Evolutionary conservation across 2,888 invertebrate genomes (phyloP).

Genomic region (Drosophila engyochracea): DNA sequence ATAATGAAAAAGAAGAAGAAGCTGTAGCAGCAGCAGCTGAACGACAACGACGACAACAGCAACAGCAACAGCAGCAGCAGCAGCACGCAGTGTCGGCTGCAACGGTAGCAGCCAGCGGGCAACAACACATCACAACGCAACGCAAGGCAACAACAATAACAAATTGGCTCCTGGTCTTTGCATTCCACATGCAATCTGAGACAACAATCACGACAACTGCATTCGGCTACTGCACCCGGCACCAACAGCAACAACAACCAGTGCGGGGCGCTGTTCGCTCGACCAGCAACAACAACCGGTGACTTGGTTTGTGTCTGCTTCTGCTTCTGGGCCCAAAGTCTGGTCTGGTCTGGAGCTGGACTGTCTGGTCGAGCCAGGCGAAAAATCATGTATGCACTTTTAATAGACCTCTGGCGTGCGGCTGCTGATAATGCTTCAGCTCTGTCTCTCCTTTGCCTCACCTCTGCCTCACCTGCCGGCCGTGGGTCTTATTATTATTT

Average conservation of each 20-base stretch:
- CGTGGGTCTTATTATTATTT: slow-evolving; percentile 41
- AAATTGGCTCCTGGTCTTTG: slow-evolving; percentile 84
- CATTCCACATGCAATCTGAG: slow-evolving; percentile 82
- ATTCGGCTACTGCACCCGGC: slow-evolving; percentile 66
- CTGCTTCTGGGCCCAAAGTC: slow-evolving; percentile 38
- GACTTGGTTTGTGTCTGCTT: slow-evolving; percentile 51
- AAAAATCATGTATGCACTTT: slow-evolving; percentile 67
- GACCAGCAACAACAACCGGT: slow-evolving; percentile 51
- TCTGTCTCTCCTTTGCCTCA: slow-evolving; percentile 4
- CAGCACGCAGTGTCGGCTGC: slow-evolving; percentile 53
- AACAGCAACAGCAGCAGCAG: slow-evolving; percentile 15
- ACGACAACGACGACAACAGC: slow-evolving; percentile 27
- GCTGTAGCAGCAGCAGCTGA: slow-evolving; percentile 22
- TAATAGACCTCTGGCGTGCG: slow-evolving; percentile 66
- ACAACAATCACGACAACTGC: slow-evolving; percentile 80
- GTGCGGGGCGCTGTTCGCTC: slow-evolving; percentile 45
- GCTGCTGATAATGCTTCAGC: slow-evolving; percentile 26
- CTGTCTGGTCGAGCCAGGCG: slow-evolving; percentile 56
- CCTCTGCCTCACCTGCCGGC: slow-evolving; percentile 12
- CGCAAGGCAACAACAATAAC: slow-evolving; percentile 66
- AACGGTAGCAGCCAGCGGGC: slow-evolving; percentile 77
- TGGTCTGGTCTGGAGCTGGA: slow-evolving; percentile 41
- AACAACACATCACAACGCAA: slow-evolving; percentile 45
- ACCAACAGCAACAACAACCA: slow-evolving; percentile 18
- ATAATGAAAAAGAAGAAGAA: slow-evolving; percentile 12